Evolutionary conservation across 2,888 invertebrate species (phyloP).

Genomic region (Synergus laeviventris): DNA sequence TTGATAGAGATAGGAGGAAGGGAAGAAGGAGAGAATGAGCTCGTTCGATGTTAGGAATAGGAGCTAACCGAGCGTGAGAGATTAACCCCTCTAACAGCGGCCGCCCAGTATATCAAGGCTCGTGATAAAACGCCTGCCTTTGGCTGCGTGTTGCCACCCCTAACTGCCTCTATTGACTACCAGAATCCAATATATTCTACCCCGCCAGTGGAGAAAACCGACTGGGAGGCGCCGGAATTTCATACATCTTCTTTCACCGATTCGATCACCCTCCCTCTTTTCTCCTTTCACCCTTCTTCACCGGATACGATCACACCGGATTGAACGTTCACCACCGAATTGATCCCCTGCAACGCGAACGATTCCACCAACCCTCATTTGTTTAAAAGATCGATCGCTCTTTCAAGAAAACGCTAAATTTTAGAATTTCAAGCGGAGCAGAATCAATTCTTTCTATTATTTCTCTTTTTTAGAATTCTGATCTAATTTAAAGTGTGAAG

Average conservation of each 20-base stretch:
- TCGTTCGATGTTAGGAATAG: slow-evolving; percentile 73
- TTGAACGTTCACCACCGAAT: slow-evolving; percentile 76
- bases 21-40: slow-evolving; percentile 37
- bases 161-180: slow-evolving; percentile 75
- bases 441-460: background rate
- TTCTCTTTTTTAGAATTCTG: background rate
- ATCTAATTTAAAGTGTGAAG: background rate
- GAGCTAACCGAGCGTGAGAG: slow-evolving; percentile 76
- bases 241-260: slow-evolving; percentile 73
- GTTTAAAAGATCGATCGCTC: slow-evolving; percentile 34
- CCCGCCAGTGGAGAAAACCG: slow-evolving; percentile 70
- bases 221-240: slow-evolving; percentile 74
- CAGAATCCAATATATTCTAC: slow-evolving; percentile 75
- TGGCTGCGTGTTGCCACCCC: slow-evolving; percentile 73
- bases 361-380: slow-evolving; percentile 41
- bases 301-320: slow-evolving; percentile 70
- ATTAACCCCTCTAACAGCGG: slow-evolving; percentile 75
- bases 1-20: slow-evolving; percentile 48
- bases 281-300: slow-evolving; percentile 50
- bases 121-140: slow-evolving; percentile 74
- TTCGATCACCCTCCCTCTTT: slow-evolving; percentile 57
- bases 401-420: slow-evolving; percentile 23
- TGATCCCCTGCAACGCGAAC: slow-evolving; percentile 68
- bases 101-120: slow-evolving; percentile 75
- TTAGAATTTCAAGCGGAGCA: background rate